Percentiles rank a stretch among this genome's conserved stretches.
Evolutionary conservation across 2,888 invertebrate species (phyloP).

Genomic region (Drosophila mimica): DNA sequence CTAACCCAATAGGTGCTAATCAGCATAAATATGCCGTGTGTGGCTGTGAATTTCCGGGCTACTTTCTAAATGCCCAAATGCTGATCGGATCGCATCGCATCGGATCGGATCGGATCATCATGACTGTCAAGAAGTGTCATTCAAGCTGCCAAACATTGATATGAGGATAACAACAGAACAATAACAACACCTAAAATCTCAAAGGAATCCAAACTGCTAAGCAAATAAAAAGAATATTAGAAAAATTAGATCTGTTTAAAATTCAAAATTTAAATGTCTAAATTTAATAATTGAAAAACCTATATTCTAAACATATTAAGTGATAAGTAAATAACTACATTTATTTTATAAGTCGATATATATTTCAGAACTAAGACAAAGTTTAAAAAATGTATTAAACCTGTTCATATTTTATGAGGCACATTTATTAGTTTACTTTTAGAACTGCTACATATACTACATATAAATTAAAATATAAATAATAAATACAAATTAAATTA

Average conservation of each 20-base stretch:
- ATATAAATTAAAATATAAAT: background rate
- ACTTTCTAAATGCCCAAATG: conserved; percentile 68
- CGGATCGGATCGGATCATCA: conserved; percentile 23
- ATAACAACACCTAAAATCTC: background rate
- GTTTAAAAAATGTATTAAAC: background rate
- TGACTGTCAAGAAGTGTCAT: conserved; percentile 13
- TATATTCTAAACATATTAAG: background rate
- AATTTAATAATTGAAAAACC: background rate
- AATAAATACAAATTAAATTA: background rate
- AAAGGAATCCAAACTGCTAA: background rate
- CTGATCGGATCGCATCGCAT: conserved; percentile 29
- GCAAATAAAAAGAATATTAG: background rate
- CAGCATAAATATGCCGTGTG: conserved; percentile 70
- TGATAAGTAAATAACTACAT: background rate
- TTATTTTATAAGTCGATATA: background rate
- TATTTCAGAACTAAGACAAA: background rate
- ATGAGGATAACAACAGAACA: background rate
- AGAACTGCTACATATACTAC: background rate
- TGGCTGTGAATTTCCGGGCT: conserved; percentile 69
- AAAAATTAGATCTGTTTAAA: background rate
- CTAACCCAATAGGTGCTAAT: conserved; percentile 71
- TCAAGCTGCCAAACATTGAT: conserved; percentile 9
- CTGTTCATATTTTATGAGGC: background rate
- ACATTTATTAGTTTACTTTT: background rate
- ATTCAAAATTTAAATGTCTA: background rate